Conservation (phyloP, 2,797 vertebrate species). For the Gadopsis bispinosus region DNA sequence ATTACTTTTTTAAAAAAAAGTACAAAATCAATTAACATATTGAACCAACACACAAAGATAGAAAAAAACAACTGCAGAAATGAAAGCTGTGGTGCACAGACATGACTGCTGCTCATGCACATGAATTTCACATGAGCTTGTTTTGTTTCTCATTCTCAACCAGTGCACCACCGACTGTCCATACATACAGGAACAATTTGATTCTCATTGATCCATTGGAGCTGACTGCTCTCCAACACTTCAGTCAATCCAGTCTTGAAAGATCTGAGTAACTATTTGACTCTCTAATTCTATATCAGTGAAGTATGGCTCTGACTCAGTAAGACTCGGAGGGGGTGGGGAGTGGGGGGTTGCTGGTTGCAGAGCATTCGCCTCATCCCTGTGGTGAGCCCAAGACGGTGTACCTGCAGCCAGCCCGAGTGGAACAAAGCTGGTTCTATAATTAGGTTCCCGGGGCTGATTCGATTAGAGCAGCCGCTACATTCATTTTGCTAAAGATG, state of each 20-base stretch:
- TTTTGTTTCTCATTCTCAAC: not conserved
- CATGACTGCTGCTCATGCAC: not conserved
- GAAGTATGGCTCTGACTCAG: constrained; percentile 43
- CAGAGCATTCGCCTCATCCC: constrained; percentile 59
- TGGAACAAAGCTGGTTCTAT: constrained; percentile 59
- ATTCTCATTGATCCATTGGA: constrained; percentile 45
- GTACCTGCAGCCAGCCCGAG: constrained; percentile 53
- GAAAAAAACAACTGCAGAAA: not conserved
- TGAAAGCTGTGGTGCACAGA: no score
- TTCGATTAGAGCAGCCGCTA: constrained; percentile 75
- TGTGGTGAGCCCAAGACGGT: constrained; percentile 50
- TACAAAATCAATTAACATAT: not conserved
- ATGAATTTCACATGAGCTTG: not conserved
- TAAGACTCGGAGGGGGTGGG: constrained; percentile 12
- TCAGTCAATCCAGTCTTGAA: constrained; percentile 16
- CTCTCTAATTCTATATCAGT: constrained; percentile 31
- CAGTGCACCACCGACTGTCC: constrained; percentile 5
- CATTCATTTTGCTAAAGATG: constrained; percentile 78
- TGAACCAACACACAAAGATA: not conserved
- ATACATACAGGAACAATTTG: constrained; percentile 13
- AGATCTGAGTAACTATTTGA: constrained; percentile 14
- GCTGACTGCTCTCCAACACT: not conserved
- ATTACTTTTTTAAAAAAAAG: no score
- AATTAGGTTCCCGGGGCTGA: constrained; percentile 79
- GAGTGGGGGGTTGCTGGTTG: constrained; percentile 20